A percentile compares a stretch with the other conserved stretches of the same genome.
These are phyloP conservation scores for Diadema setosum DNA, from an alignment of 35 echinoderm and acorn worm species.

Conservation along the genomic window DNA sequence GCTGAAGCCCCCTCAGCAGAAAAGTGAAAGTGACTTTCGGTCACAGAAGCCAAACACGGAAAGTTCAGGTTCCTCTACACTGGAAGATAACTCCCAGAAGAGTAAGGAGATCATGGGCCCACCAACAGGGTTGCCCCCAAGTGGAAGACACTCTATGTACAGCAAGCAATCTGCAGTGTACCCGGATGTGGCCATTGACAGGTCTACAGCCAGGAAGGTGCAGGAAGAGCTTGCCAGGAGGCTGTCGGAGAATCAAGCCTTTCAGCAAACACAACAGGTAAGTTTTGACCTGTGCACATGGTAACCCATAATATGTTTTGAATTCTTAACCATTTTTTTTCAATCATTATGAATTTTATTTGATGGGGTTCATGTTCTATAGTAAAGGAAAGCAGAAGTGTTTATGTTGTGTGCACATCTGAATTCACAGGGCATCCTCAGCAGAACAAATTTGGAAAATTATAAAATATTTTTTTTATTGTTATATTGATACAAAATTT, in stretches of 20 bases:
- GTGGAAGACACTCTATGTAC: constrained; percentile 57
- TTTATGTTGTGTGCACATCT: background rate
- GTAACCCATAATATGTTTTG: background rate
- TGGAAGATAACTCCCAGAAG: constrained; percentile 4
- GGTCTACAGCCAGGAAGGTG: background rate
- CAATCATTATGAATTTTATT: background rate
- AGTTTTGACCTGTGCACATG: background rate
- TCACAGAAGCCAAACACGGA: background rate
- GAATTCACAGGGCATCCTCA: too few species aligned
- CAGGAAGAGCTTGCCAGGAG: background rate
- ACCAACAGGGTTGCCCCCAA: constrained; percentile 40
- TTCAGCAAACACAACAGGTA: constrained; percentile 13
- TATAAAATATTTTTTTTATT: too few species aligned
- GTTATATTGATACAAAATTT: too few species aligned
- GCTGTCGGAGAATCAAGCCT: background rate
- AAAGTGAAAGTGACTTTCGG: background rate
- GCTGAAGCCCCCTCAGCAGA: background rate
- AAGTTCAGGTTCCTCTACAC: background rate
- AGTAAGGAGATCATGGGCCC: background rate
- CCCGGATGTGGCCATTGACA: background rate
- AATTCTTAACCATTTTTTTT: background rate
- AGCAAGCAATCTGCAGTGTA: background rate
- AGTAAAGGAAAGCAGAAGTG: background rate
- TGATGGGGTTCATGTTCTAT: background rate
- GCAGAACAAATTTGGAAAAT: too few species aligned